Evolutionary conservation across 2,888 invertebrate genomes (phyloP).

Genomic region (Cerceris rybyensis): DNA sequence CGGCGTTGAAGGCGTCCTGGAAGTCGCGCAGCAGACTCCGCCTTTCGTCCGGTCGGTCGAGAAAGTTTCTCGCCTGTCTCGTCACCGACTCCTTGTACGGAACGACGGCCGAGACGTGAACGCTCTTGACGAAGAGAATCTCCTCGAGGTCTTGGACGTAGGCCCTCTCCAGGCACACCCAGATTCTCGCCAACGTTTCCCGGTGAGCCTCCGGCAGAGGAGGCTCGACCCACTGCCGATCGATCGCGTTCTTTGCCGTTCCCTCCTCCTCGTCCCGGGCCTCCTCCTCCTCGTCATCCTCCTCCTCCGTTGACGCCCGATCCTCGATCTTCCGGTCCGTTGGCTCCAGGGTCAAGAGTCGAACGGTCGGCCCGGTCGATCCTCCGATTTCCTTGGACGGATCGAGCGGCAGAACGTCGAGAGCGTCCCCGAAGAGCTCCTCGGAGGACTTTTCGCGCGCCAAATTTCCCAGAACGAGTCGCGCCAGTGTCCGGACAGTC

Average conservation of each 20-base stretch:
- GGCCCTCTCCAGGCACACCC: constrained; percentile 83
- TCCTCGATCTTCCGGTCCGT: too few relatives aligned
- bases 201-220: constrained; percentile 80
- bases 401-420: constrained; percentile 39
- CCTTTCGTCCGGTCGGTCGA: constrained; percentile 84
- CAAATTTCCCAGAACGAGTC: constrained; percentile 82
- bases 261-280: background rate
- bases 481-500: constrained; percentile 83
- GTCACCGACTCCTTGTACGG: constrained; percentile 84
- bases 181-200: constrained; percentile 82
- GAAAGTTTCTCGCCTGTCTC: constrained; percentile 84
- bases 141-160: constrained; percentile 84
- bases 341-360: constrained; percentile 14
- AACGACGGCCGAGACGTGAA: constrained; percentile 83
- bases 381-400: constrained; percentile 33
- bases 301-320: background rate
- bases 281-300: constrained; percentile 1
- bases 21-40: constrained; percentile 84
- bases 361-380: constrained; percentile 3
- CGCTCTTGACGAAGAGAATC: constrained; percentile 84
- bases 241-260: background rate
- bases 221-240: constrained; percentile 82
- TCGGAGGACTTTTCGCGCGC: constrained; percentile 78
- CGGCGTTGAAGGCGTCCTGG: constrained; percentile 85
- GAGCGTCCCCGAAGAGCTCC: constrained; percentile 82